Evolutionary conservation across 92 coral and sea anemone genomes (phyloP), one percentile per base, ranked within the genome.

Genomic region (Actinostola sp.): DNA sequence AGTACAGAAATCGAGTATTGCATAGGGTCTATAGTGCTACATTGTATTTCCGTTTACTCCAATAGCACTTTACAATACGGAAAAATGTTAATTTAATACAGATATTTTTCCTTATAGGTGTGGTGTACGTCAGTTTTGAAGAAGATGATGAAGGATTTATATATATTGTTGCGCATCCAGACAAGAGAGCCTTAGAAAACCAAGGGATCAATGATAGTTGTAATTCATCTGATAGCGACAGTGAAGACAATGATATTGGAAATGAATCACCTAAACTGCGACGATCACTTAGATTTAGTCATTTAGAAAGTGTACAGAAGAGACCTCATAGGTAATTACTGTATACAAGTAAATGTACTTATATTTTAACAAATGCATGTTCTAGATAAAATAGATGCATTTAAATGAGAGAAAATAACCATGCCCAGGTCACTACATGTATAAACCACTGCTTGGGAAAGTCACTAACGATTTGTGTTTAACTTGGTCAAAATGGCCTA

Each of bases 81-180:
- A 24, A 59, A 14, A 33, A 33, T 17, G 15, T 59, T 29, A 30
- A 39, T 0, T 41, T 31, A 64, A 28, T 30, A 6, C 8, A 11
- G 54, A 13, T 48, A n/a, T 49, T 57, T 31, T 57, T 8, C 43
- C 33, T 60, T 67, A 2, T 60, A 92, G 97, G 97, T 44, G 90
- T 92, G 55, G 96, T 86, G 9, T 80, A 81, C 82, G 97, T 87
- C 1, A 83, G 89, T 32, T 64, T 89, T 62, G 46, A 86, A 59
- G 96, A 89, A 33, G 95, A 92, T 64, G 69, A 56, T 43, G 89
- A 92, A 51, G 96, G 97, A 20, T 80, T 85, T 32, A 84, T 91
- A 61, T 84, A 82, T 35, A 61, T 89, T 42, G 78, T 88, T 23
- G 92, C 94, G 0, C 97, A 92, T 53, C 97, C 92, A 25, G 88